phyloP scores from a whole-genome alignment of 2,888 invertebrate species.

The Tiphia femorata region DNA sequence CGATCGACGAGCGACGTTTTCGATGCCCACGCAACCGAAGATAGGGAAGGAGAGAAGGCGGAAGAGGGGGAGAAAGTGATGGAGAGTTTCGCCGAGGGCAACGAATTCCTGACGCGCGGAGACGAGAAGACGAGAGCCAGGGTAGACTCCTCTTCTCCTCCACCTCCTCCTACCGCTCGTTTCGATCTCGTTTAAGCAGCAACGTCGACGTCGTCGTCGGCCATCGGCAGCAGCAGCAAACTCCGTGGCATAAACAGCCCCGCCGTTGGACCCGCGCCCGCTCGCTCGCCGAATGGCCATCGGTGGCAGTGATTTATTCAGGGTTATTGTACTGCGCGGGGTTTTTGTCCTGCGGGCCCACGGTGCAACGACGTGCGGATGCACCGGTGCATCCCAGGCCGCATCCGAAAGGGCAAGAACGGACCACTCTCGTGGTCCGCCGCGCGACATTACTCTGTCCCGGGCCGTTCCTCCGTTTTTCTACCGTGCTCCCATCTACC shows the following conservation, averaged over 20 bases:
- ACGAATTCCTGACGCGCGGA: slow-evolving; percentile 1
- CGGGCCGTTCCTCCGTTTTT: slow-evolving; percentile 29
- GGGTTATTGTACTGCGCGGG: slow-evolving; percentile 60
- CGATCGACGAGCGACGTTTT: too few relatives aligned
- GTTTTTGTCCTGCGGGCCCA: slow-evolving; percentile 48
- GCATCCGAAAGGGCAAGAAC: slow-evolving; percentile 44
- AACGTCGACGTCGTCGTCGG: too few relatives aligned
- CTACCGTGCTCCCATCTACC: slow-evolving; percentile 20
- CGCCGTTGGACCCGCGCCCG: too few relatives aligned
- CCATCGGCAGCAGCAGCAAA: too few relatives aligned
- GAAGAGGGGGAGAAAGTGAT: too few relatives aligned
- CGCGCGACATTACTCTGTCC: slow-evolving; percentile 34
- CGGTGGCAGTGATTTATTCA: slow-evolving; percentile 56
- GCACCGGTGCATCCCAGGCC: slow-evolving; percentile 1
- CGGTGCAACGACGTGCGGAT: slow-evolving; percentile 6
- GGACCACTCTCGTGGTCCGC: slow-evolving; percentile 25
- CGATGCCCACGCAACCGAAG: too few relatives aligned
- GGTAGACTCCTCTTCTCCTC: background rate
- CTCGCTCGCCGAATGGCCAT: slow-evolving; percentile 46
- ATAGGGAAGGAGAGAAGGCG: too few relatives aligned
- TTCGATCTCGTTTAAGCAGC: slow-evolving; percentile 45
- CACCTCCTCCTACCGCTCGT: slow-evolving; percentile 18
- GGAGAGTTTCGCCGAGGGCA: background rate
- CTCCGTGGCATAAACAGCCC: slow-evolving; percentile 31
- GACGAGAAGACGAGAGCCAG: too few relatives aligned